These are phyloP conservation scores for Stenoptilia bipunctidactyla DNA, from an alignment of 2,888 invertebrate species.

Conservation along the genomic window DNA sequence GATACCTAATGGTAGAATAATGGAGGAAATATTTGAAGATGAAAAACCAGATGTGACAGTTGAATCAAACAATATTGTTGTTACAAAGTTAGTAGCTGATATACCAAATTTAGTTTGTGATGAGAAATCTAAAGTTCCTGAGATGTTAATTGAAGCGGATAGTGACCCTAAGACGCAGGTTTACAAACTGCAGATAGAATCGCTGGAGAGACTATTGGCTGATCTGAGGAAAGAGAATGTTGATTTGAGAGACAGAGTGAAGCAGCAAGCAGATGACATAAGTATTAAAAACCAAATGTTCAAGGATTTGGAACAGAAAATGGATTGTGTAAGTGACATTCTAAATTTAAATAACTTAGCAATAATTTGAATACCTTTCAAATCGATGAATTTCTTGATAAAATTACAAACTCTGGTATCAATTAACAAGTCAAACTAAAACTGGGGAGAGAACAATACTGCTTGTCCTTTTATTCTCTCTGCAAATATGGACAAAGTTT, in stretches of 20 bases:
- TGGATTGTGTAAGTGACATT: slow-evolving; percentile 59
- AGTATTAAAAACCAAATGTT: slow-evolving; percentile 45
- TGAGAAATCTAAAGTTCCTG: background rate
- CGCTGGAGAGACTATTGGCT: slow-evolving; percentile 39
- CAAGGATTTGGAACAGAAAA: slow-evolving; percentile 60
- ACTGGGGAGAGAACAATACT: too few species aligned
- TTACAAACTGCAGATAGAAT: slow-evolving; percentile 41
- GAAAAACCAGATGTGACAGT: slow-evolving; percentile 19
- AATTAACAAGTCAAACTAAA: too few species aligned
- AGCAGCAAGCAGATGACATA: slow-evolving; percentile 45
- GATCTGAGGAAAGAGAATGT: slow-evolving; percentile 51
- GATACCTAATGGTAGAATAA: slow-evolving; percentile 43
- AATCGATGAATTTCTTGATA: too few species aligned
- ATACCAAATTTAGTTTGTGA: slow-evolving; percentile 5
- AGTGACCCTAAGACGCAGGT: slow-evolving; percentile 30
- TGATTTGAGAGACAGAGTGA: slow-evolving; percentile 36
- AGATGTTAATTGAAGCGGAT: slow-evolving; percentile 11
- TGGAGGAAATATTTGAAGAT: slow-evolving; percentile 59
- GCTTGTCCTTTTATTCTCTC: too few species aligned
- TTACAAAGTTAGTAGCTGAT: background rate
- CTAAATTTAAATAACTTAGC: too few species aligned
- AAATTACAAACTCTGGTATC: too few species aligned
- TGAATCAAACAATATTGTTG: slow-evolving; percentile 1
- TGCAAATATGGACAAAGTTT: too few species aligned
- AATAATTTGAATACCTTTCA: too few species aligned